These are phyloP conservation scores for Trisateles emortualis DNA, from an alignment of 2,888 invertebrate genomes.

Conservation along the genomic window DNA sequence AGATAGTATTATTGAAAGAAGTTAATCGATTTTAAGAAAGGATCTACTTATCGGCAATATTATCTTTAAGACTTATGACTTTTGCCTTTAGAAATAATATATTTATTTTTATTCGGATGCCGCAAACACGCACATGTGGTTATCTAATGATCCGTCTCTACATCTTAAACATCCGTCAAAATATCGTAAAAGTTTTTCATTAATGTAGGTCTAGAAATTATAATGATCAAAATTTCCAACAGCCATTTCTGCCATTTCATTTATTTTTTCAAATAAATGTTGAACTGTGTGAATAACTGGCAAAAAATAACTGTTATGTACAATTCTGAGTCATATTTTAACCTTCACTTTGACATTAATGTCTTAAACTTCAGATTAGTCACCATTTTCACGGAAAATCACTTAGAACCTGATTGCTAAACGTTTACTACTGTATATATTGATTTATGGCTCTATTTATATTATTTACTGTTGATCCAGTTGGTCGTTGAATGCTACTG, in stretches of 20 bases:
- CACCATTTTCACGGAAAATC: slow-evolving; percentile 33
- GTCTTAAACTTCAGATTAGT: slow-evolving; percentile 28
- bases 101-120: too few relatives aligned
- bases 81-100: too few relatives aligned
- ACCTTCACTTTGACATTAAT: slow-evolving; percentile 32
- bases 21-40: neutral
- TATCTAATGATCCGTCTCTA: too few relatives aligned
- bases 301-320: neutral
- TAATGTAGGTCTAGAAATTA: too few relatives aligned
- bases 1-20: neutral
- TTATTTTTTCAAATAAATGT: too few relatives aligned
- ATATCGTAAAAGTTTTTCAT: too few relatives aligned
- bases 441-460: slow-evolving; percentile 1
- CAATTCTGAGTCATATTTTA: slow-evolving; percentile 14
- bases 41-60: neutral
- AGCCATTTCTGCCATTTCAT: too few relatives aligned
- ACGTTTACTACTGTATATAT: slow-evolving; percentile 12
- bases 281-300: neutral
- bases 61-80: neutral
- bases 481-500: too few relatives aligned
- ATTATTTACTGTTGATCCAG: too few relatives aligned
- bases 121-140: too few relatives aligned
- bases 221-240: too few relatives aligned
- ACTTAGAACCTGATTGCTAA: slow-evolving; percentile 27
- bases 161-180: too few relatives aligned